Evolutionary conservation across 2,888 invertebrate genomes (phyloP), one percentile per base, ranked within the genome.

Genomic region (Meteorus colon): DNA sequence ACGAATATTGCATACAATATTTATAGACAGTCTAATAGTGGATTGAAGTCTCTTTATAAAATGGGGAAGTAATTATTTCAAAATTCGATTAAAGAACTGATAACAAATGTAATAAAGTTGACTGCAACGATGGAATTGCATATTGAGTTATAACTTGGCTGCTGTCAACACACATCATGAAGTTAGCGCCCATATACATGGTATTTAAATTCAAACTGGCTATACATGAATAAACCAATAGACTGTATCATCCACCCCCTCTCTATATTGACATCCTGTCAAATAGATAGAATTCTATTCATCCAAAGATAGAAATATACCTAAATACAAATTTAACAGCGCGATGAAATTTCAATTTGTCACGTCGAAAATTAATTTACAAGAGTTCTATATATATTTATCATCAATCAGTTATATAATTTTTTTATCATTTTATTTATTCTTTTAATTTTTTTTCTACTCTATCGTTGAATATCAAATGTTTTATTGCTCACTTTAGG

Each of bases 371-470:
- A 55, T 55, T 55, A 55, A 55, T 55, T 55, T 55, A 55, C 55
- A n/a, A 19, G 10, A 19, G 55, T 55, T 55, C 19, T 6, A n/a
- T n/a, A 55, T 55, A 55, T 34, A 34, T 24, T 0, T 8, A 55
- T 55, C 19, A 55, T 4, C 19, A 78, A 55, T 55, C 19, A 55
- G 19, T 55, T 48, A 48, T 48, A 16, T 24, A 5, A 19, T 55
- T 55, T 19, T 19, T 84, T 82, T 82, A 82, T 82, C 76, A 74
- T 78, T 81, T 81, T 79, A 76, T 55, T 55, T 55, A 4, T 55
- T 2, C 69, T 71, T 76, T 74, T 73, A 10, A 19, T 24, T 73
- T 16, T 24, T 79, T 77, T 75, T 78, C 78, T 81, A 81, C 80
- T 81, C 79, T 79, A 82, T 77, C 6, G 16, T 16, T 16, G 14